Conservation (phyloP, 2,797 vertebrate species). For the Siniperca obscura region DNA sequence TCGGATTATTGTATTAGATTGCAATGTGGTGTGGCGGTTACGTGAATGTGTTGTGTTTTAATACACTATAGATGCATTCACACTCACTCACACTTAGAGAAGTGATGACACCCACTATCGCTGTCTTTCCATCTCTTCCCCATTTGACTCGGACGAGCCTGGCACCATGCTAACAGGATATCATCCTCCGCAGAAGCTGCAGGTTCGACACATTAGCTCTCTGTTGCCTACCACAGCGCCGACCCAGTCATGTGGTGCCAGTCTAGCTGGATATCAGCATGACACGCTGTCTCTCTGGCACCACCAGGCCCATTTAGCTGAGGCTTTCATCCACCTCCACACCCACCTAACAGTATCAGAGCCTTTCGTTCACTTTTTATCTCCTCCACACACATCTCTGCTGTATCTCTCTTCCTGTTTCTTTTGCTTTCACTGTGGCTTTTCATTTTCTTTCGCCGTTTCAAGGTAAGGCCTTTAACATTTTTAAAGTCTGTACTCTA, state of each 20-base stretch:
- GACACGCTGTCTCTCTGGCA: conserved; percentile 47
- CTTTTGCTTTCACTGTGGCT: neutral
- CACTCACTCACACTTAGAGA: neutral
- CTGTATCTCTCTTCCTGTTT: conserved; percentile 55
- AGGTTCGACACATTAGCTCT: conserved; percentile 19
- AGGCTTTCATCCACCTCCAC: conserved; percentile 23
- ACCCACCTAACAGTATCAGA: neutral
- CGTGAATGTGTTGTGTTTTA: no score
- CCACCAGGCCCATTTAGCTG: conserved; percentile 46
- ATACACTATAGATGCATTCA: neutral
- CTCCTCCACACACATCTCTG: conserved; percentile 68
- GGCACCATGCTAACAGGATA: conserved; percentile 21
- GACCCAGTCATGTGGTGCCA: conserved; percentile 35
- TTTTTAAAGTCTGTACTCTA: conserved; percentile 5
- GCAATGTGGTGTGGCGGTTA: neutral
- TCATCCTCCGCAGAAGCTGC: conserved; percentile 17
- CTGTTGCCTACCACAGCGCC: conserved; percentile 3
- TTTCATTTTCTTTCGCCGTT: conserved; percentile 5
- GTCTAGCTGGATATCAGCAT: conserved; percentile 51
- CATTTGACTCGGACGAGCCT: conserved; percentile 6
- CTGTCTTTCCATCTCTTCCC: conserved; percentile 6
- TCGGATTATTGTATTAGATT: neutral
- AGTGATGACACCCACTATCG: conserved; percentile 13
- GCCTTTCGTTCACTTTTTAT: conserved; percentile 18
- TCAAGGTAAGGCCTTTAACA: neutral